Evolutionary conservation across 2,113 vertebrate species (phyloP).

Genomic region (Hepsetus odoe): DNA sequence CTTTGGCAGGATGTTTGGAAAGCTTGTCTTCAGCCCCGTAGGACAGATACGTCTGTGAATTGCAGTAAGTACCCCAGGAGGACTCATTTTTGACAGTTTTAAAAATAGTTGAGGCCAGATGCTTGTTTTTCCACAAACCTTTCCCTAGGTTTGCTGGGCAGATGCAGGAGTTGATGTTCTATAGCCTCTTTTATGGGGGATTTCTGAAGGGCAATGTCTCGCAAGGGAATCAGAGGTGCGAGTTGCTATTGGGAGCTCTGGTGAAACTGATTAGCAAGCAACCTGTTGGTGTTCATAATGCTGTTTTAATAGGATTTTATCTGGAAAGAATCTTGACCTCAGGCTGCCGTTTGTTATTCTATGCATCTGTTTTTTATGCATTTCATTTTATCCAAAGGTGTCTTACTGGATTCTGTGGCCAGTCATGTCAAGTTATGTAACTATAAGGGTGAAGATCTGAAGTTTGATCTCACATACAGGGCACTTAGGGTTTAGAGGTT

Average conservation of each 20-base stretch:
- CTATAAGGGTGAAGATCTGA: too few species aligned
- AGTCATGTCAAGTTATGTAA: too few species aligned
- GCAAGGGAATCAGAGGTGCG: background rate
- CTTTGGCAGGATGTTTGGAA: background rate
- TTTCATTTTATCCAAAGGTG: too few species aligned
- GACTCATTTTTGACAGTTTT: conserved; percentile 44
- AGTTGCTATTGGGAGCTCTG: background rate
- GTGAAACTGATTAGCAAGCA: background rate
- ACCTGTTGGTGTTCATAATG: background rate
- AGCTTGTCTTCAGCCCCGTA: background rate
- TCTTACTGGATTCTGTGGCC: too few species aligned
- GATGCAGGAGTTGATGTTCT: background rate
- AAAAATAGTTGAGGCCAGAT: conserved; percentile 54
- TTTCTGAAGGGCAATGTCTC: background rate
- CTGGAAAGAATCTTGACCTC: background rate
- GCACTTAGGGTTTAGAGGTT: too few species aligned
- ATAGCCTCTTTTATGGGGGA: background rate
- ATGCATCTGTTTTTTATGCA: background rate
- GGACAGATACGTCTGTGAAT: background rate
- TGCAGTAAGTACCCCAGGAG: background rate
- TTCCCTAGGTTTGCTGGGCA: background rate
- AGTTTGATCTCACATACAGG: too few species aligned
- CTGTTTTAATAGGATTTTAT: background rate
- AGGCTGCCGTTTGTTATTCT: background rate
- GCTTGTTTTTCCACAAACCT: conserved; percentile 12